Evolutionary conservation across 2,888 invertebrate species (phyloP), one percentile per base, ranked within the genome.

Genomic region (Plutella xylostella): DNA sequence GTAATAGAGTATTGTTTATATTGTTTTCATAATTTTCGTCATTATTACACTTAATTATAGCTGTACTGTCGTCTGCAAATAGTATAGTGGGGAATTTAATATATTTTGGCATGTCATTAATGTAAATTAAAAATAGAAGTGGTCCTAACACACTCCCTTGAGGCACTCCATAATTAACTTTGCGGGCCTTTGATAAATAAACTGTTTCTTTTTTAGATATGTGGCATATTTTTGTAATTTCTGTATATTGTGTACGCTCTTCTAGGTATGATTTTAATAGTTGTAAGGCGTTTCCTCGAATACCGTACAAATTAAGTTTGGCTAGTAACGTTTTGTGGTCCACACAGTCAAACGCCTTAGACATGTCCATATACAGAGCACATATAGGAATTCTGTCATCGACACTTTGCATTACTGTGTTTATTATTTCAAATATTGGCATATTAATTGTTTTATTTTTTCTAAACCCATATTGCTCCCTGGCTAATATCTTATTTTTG

Each of bases 341-440:
- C 3, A 38, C 38, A 18, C 5, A 38, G 5, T 44, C 38, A 38
- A 44, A 44, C 6, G 38, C 38, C 12, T 38, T 28, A 4, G 21
- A 20, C 20, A 22, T n/a, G 18, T 35, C 35, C 35, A 35, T 35
- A 35, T 18, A 35, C 11, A 35, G 3, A 11, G 35, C 35, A 3
- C 18, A 35, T 15, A 37, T 19, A 12, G 37, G 37, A 12, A 19
- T 18, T 37, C 20, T 37, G 9, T 37, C 19, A 18, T 37, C 37
- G 6, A 37, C 9, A 19, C n/a, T 19, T 7, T 11, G 17, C 2
- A n/a, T 2, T 19, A 37, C 19, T 37, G 12, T 37, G 6, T 12
- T 18, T 18, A 37, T 18, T 9, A 37, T 18, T 12, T 30, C 21
- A 21, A 38, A n/a, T 25, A 38, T 30, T n/a, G 37, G 9, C 17